Conservation (phyloP, 2,113 vertebrate species). For the Tragelaphus imberbis region DNA sequence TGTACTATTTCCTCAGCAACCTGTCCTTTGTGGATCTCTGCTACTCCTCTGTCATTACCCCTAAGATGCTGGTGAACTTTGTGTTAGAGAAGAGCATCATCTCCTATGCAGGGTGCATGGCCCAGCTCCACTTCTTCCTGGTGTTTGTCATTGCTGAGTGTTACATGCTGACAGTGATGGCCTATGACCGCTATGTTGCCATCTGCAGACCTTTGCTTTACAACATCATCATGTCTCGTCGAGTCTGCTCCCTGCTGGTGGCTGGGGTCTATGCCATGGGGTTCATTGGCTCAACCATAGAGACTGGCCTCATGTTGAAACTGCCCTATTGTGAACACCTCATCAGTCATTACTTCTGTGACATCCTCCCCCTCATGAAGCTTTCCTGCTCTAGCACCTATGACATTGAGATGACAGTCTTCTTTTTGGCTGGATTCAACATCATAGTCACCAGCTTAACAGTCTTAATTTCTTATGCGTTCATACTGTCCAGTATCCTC, state of each 20-base stretch:
- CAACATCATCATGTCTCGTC: constrained; percentile 45
- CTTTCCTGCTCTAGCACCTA: constrained; percentile 62
- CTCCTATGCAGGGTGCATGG: constrained; percentile 63
- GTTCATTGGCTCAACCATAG: constrained; percentile 64
- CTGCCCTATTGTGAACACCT: constrained; percentile 63
- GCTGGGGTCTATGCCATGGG: constrained; percentile 41
- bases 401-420: constrained; percentile 58
- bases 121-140: constrained; percentile 70
- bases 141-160: constrained; percentile 57
- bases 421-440: constrained; percentile 66
- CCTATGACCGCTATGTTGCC: constrained; percentile 71
- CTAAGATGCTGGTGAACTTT: constrained; percentile 62
- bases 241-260: constrained; percentile 51
- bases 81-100: constrained; percentile 45
- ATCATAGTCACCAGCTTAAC: constrained; percentile 52
- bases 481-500: constrained; percentile 69
- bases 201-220: constrained; percentile 69
- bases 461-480: constrained; percentile 64
- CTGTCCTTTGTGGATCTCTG: constrained; percentile 49
- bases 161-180: constrained; percentile 72
- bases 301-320: constrained; percentile 56
- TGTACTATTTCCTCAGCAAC: constrained; percentile 61
- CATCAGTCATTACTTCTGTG: constrained; percentile 76
- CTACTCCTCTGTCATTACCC: constrained; percentile 47
- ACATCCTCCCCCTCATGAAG: constrained; percentile 75